phyloP scores from a whole-genome alignment of 2,888 invertebrate species.

The Abrostola tripartita region DNA sequence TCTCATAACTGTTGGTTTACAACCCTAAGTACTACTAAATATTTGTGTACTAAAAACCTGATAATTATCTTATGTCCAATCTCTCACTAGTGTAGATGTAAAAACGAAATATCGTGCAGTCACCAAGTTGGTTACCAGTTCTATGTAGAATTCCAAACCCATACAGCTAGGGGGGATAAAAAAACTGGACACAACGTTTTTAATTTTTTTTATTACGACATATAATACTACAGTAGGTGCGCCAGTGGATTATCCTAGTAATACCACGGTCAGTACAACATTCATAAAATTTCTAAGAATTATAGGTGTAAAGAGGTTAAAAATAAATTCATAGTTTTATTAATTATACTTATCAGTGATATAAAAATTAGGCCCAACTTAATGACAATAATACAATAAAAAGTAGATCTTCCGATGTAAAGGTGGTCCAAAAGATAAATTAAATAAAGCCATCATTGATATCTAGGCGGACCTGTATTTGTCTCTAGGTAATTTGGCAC shows the following conservation, averaged over 20 bases:
- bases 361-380: conserved; percentile 37
- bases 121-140: too few relatives aligned
- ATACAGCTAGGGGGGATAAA: neutral
- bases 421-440: conserved; percentile 24
- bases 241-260: conserved; percentile 16
- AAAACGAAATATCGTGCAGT: too few relatives aligned
- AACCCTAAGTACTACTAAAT: too few relatives aligned
- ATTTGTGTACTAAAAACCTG: too few relatives aligned
- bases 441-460: conserved; percentile 18
- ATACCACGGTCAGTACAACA: conserved; percentile 23
- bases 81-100: too few relatives aligned
- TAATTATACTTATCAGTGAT: conserved; percentile 39
- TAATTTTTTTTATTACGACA: conserved; percentile 21
- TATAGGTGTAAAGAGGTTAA: conserved; percentile 45
- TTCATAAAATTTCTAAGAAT: conserved; percentile 49
- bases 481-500: neutral
- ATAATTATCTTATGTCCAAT: too few relatives aligned
- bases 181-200: conserved; percentile 6
- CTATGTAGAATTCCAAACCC: too few relatives aligned
- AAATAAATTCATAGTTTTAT: conserved; percentile 37
- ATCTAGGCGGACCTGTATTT: conserved; percentile 9
- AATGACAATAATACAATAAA: conserved; percentile 35
- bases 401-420: conserved; percentile 27
- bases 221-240: conserved; percentile 7
- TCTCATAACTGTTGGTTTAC: too few relatives aligned